Evolutionary conservation across 2,113 vertebrate species (phyloP).

Genomic region (Peromyscus polionotus): DNA sequence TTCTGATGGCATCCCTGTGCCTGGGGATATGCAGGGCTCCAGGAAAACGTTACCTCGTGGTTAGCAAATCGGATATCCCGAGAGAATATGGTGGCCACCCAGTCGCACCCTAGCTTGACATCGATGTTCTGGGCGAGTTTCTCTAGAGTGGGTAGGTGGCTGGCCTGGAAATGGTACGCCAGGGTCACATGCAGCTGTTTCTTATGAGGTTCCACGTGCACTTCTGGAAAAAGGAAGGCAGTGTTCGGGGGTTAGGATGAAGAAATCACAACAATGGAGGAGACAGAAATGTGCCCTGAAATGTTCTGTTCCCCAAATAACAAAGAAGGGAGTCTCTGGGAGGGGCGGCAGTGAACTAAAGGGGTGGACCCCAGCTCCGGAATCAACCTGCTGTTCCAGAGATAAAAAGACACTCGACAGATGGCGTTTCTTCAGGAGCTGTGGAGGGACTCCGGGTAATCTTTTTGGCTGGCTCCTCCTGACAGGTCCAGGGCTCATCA

Average conservation of each 20-base stretch:
- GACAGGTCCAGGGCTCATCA: background rate
- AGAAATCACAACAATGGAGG: accelerated
- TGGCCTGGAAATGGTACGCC: slow-evolving; percentile 97
- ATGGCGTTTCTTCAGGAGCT: background rate
- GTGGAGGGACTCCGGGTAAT: accelerated
- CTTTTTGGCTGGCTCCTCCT: background rate
- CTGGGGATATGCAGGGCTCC: too few species aligned
- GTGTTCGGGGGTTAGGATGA: background rate
- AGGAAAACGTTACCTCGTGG: slow-evolving; percentile 91
- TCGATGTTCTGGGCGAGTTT: slow-evolving; percentile 95
- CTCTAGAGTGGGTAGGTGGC: slow-evolving; percentile 94
- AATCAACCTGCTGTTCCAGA: background rate
- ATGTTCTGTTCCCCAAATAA: background rate
- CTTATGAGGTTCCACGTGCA: slow-evolving; percentile 96
- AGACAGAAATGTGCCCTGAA: background rate
- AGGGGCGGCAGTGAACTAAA: background rate
- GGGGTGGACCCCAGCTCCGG: accelerated
- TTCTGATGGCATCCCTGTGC: accelerated
- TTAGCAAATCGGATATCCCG: slow-evolving; percentile 97
- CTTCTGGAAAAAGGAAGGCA: slow-evolving; percentile 88
- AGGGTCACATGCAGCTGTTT: slow-evolving; percentile 98
- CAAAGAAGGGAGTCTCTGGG: background rate
- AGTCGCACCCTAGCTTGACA: slow-evolving; percentile 94
- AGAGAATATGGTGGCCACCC: slow-evolving; percentile 97
- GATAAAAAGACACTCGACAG: background rate